These are phyloP conservation scores for Caligus rogercresseyi DNA, from an alignment of 1,140 invertebrate species.

Conservation along the genomic window DNA sequence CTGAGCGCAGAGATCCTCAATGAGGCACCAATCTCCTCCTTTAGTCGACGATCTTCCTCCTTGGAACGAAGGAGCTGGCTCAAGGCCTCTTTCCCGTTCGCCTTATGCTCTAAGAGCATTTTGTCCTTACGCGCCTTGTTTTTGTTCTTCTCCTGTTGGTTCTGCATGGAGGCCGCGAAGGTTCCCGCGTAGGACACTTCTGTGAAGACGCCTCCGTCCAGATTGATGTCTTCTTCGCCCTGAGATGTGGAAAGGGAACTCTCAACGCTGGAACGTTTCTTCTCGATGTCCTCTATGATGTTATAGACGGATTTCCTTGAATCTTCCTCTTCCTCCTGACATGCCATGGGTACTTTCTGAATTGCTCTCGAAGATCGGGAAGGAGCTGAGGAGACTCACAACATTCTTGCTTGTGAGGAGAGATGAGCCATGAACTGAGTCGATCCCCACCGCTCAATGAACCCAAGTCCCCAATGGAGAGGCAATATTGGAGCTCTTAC, in stretches of 20 bases:
- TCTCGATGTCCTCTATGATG: neutral
- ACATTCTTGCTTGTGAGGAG: neutral
- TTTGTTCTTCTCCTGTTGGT: neutral
- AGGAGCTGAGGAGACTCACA: too few relatives aligned
- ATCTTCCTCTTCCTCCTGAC: neutral
- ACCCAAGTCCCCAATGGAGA: neutral
- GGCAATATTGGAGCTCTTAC: neutral
- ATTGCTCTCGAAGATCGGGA: neutral
- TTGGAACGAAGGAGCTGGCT: neutral
- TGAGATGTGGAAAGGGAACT: too few relatives aligned
- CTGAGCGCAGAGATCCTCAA: neutral
- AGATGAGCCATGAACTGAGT: neutral
- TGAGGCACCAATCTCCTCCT: neutral
- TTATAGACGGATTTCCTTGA: neutral
- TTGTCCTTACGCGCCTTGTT: constrained; percentile 5
- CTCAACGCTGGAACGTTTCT: too few relatives aligned
- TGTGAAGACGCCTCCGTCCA: constrained; percentile 6
- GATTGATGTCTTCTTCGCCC: constrained; percentile 5
- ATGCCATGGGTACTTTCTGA: neutral
- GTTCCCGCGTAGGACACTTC: constrained; percentile 9
- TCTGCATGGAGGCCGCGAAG: neutral
- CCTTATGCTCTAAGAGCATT: constrained; percentile 16
- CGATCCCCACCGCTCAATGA: neutral
- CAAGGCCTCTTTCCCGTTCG: constrained; percentile 3
- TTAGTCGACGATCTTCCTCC: neutral